Evolutionary conservation across 2,797 vertebrate genomes (phyloP), one percentile per base, ranked within the genome.

Genomic region (Malacoctenus gilli): DNA sequence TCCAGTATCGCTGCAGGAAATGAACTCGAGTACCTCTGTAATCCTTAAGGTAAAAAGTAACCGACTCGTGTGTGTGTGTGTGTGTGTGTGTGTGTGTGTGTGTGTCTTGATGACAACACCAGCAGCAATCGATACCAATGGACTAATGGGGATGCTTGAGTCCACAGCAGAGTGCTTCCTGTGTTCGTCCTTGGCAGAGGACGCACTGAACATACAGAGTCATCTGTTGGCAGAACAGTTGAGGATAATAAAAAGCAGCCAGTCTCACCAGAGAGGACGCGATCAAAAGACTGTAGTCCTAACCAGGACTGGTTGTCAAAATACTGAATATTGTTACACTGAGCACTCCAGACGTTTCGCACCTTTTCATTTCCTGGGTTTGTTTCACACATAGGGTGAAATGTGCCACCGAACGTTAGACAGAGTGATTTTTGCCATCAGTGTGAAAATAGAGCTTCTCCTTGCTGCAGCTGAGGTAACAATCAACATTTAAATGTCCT

Each of bases 91-190:
- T 11, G 8, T 34, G 31, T 34, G 9, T 34, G 25, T 58, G 41
- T 43, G 30, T 7, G 16, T 10, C 8, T 54, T 47, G 58, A 66
- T 53, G 53, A 63, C 65, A 58, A 59, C 34, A 23, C 18, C 40
- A 59, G 14, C 30, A 42, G 34, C 56, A 74, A 84, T 85, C 75
- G 77, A 72, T 80, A 59, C 16, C 9, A 72, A 68, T 41, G 22
- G 42, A 34, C 43, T 70, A 63, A 57, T 64, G 60, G 38, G 64
- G 20, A 59, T 15, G 52, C 47, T 55, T 21, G 42, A 57, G 59
- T 50, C 47, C 28, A 23, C 11, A 28, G 40, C 36, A 34, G 40
- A 40, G 40, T 55, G 48, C 43, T 53, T 62, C 51, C 41, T 34
- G 32, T 47, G 65, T 53, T 44, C 44, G 62, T 55, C 57, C 43